phyloP scores from a whole-genome alignment of 2,888 invertebrate species.

The Lysandra coridon region DNA sequence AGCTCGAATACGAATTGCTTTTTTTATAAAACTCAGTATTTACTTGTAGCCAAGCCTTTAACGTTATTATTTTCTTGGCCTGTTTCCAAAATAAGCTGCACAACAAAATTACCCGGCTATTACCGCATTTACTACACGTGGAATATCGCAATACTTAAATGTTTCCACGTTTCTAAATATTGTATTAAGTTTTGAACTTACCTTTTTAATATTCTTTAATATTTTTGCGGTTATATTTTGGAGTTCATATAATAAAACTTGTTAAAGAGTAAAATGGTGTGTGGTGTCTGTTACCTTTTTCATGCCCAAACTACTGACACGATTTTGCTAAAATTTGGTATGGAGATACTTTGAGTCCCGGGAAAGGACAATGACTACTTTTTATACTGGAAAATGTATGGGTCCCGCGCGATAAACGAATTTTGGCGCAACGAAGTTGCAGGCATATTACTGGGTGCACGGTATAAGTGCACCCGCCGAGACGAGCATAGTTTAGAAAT shows the following conservation, averaged over 20 bases:
- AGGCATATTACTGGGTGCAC: no score
- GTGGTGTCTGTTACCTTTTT: no score
- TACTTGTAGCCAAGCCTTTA: constrained; percentile 32
- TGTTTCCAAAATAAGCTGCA: constrained; percentile 30
- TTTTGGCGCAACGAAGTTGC: no score
- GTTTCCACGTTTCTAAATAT: constrained; percentile 12
- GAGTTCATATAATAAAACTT: not conserved
- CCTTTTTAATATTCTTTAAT: not conserved
- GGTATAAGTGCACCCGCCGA: no score
- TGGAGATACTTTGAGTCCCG: no score
- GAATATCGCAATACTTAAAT: constrained; percentile 29
- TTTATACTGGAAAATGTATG: no score
- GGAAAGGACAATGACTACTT: no score
- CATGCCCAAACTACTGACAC: no score
- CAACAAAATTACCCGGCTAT: constrained; percentile 30
- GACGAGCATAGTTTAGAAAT: no score
- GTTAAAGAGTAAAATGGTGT: no score
- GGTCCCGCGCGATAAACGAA: no score
- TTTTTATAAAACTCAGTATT: constrained; percentile 19
- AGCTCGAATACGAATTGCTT: constrained; percentile 9
- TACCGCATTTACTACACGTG: constrained; percentile 29
- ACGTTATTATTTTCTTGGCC: constrained; percentile 35
- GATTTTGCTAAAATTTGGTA: no score
- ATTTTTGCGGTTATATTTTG: not conserved
- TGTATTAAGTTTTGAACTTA: constrained; percentile 5